Base-by-base conservation (phyloP, 37 sponge, comb jelly and placozoan genomes). In the Agelas oroides region DNA sequence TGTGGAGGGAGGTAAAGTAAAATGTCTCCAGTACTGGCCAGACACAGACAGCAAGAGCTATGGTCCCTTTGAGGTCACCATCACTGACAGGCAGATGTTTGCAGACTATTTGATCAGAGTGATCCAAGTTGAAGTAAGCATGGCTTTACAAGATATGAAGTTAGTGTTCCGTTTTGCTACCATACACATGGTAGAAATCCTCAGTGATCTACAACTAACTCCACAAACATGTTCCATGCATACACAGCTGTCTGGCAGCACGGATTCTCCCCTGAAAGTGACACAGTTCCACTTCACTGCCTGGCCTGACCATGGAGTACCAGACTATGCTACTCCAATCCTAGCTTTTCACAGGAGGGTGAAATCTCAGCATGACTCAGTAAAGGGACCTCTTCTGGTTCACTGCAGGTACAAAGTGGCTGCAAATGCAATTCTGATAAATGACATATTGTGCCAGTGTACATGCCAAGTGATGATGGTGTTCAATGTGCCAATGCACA, bases 221-320 rank as follows among this genome's bases (percentile, higher is more conserved):
- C n/a, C n/a, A n/a, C n/a, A n/a, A n/a, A n/a, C n/a, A n/a, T 46
- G 46, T 46, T 46, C 46, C 3, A 46, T 46, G 8, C 46, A 46
- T 46, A 8, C 46, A 25, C 62, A 61, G 62, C 62, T 61, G 62
- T 61, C 14, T 61, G 25, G 25, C 25, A 61, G 77, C 11, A 31
- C 36, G 6, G 53, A 83, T 5, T 52, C 53, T 36, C 46, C 62
- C 28, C 63, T 59, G 25, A 65, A 59, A 53, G 65, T 90, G 58
- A 84, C 72, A 33, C 90, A 84, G 80, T 90, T 83, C 71, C 90
- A 90, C 80, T 90, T 90, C 65, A 90, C 85, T 33, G 62, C 90
- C 71, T 90, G 90, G 90, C 90, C 90, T 71, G 90, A 90, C 59
- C 90, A 90, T 36, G 90, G 90, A 53, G 90, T 90, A 11, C 90